Base-by-base conservation (phyloP, 1,140 invertebrate species). In the Euura saliciscinereae region DNA sequence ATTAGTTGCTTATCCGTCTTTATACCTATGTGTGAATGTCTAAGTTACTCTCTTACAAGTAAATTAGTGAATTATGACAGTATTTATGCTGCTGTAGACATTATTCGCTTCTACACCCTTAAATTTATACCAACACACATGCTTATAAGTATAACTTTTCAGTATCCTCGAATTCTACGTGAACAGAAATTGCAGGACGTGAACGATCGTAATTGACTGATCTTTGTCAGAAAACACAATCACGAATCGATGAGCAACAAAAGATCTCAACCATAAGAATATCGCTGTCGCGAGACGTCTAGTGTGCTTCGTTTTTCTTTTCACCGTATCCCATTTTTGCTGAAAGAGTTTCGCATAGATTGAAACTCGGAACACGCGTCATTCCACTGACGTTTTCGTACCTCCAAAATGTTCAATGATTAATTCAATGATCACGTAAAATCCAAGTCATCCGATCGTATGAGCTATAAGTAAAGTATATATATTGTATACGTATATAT, bases 91-190 rank as follows among this genome's bases (percentile, higher is more conserved):
- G 3, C 42, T 67, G 66, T 67, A 67, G 66, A 67, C 8, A 11
- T 67, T 67, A 10, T 28, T 28, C 2, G 13, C 66, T 4, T 73
- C 13, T 73, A 65, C 45, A 73, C 72, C 72, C 69, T 74, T 74
- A 74, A 43, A 43, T 65, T 74, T 74, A 70, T 45, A 70, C 69
- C 73, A 74, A 70, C 65, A 70, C 72, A 7, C 43, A 69, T n/a
- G 68, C 68, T 69, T 69, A 69, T 46, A 46, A 42, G 3, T 69
- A 69, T 28, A 28, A 28, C 28, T 28, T 3, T 69, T 44, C 6
- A 44, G 7, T 8, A 7, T 69, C 43, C 68, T 69, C 43, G 5
- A 44, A 69, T 44, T 51, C 68, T 69, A 46, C 68, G 11, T 46
- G 13, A 59, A 59, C 8, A 28, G 28, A 28, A 59, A 59, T 59